These are phyloP conservation scores for Drosophila bifasciata DNA, from an alignment of 1,140 invertebrate species.

Conservation along the genomic window DNA sequence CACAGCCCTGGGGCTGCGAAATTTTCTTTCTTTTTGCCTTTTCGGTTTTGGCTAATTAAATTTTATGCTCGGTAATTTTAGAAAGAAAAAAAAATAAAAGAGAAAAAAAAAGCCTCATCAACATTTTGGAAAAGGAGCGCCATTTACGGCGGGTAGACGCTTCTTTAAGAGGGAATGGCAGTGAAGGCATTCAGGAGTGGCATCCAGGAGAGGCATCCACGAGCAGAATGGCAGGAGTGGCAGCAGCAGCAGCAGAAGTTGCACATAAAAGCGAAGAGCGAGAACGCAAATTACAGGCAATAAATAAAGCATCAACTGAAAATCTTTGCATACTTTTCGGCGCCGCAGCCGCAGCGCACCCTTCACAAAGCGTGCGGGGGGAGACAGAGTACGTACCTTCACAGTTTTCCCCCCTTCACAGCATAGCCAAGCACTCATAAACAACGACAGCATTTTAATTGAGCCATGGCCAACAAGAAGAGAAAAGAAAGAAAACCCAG, in stretches of 20 bases:
- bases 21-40: slow-evolving; percentile 53
- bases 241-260: slow-evolving; percentile 35
- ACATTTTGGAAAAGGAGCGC: slow-evolving; percentile 38
- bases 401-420: background rate
- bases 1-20: background rate
- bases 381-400: no score
- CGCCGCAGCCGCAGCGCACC: slow-evolving; percentile 27
- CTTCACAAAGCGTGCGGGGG: slow-evolving; percentile 12
- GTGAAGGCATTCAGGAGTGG: background rate
- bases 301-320: slow-evolving; percentile 73
- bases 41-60: slow-evolving; percentile 82
- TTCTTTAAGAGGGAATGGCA: slow-evolving; percentile 37
- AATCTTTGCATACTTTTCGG: slow-evolving; percentile 70
- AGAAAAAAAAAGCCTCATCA: slow-evolving; percentile 63
- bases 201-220: slow-evolving; percentile 12
- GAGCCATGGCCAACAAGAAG: slow-evolving; percentile 12
- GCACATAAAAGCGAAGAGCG: slow-evolving; percentile 54
- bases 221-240: no score
- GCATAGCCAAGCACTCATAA: slow-evolving; percentile 24
- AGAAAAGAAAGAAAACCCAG: background rate
- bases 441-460: slow-evolving; percentile 43
- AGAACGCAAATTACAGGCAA: slow-evolving; percentile 68
- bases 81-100: no score
- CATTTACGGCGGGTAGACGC: background rate
- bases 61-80: slow-evolving; percentile 82